Evolutionary conservation across 1,140 invertebrate genomes (phyloP).

Genomic region (Brachionus rotundiformis): DNA sequence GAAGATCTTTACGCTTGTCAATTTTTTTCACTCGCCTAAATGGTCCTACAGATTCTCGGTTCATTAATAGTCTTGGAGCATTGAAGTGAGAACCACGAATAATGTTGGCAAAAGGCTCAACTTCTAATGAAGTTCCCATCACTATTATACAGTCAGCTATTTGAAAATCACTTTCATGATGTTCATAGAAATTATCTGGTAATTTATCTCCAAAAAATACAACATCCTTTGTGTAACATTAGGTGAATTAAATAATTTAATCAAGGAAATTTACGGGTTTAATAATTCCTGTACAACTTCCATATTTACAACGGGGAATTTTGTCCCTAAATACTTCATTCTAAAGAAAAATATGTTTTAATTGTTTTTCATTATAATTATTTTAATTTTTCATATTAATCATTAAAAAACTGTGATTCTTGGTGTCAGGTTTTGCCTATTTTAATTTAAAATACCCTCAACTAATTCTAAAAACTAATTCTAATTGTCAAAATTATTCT

Average conservation of each 20-base stretch:
- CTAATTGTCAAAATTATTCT: no score
- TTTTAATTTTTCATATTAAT: neutral
- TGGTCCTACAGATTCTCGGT: conserved; percentile 34
- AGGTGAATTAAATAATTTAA: neutral
- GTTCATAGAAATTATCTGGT: conserved; percentile 79
- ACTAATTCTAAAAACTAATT: no score
- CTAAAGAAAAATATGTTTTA: neutral
- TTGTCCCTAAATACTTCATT: conserved; percentile 26
- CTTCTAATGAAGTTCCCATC: conserved; percentile 77
- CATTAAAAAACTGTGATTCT: no score
- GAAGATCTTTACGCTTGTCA: neutral
- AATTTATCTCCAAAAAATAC: conserved; percentile 91
- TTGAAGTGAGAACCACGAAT: neutral
- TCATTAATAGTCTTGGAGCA: conserved; percentile 31
- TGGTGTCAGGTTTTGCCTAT: no score
- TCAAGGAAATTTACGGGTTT: conserved; percentile 27
- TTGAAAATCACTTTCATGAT: conserved; percentile 78
- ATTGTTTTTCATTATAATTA: neutral
- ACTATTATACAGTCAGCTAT: conserved; percentile 83
- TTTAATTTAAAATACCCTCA: no score
- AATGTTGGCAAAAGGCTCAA: conserved; percentile 43
- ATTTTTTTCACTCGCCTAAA: conserved; percentile 10
- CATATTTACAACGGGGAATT: conserved; percentile 29
- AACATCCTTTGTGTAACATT: conserved; percentile 81
- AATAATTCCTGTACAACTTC: conserved; percentile 16